Evolutionary conservation across 2,888 invertebrate species (phyloP).

Genomic region (Callosobruchus maculatus): DNA sequence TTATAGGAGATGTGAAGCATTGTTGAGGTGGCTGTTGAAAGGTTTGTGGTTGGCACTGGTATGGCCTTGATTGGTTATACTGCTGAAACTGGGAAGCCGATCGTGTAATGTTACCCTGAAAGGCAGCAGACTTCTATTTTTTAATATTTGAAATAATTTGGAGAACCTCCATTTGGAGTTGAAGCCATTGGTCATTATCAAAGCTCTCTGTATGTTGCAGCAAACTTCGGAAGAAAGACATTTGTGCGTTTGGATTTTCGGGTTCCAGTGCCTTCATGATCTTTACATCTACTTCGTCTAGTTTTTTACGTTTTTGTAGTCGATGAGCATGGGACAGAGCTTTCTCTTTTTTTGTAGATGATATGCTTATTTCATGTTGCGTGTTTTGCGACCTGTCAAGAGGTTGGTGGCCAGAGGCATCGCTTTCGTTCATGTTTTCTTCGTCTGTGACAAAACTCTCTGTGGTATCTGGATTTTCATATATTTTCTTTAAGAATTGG

Average conservation of each 20-base stretch:
- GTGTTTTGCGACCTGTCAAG: no score
- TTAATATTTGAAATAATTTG: constrained; percentile 8
- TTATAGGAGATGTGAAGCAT: constrained; percentile 1
- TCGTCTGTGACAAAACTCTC: constrained; percentile 6
- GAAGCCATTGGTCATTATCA: constrained; percentile 3
- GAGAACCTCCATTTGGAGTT: constrained; percentile 5
- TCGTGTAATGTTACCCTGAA: no score
- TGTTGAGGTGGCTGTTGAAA: constrained; percentile 1
- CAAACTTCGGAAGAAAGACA: constrained; percentile 4
- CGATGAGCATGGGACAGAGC: no score
- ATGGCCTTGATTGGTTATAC: background rate
- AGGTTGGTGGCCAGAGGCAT: no score
- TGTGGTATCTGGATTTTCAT: constrained; percentile 3
- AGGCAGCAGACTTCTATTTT: no score
- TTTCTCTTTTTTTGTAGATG: no score
- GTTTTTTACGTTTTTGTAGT: constrained; percentile 6
- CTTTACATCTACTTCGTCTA: constrained; percentile 11
- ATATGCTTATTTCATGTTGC: no score
- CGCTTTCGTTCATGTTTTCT: no score
- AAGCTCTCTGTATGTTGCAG: constrained; percentile 8
- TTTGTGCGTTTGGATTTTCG: constrained; percentile 8
- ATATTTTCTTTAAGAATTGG: constrained; percentile 11
- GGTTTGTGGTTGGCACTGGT: constrained; percentile 1
- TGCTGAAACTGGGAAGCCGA: background rate
- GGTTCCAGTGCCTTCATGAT: constrained; percentile 8